A percentile compares a stretch with the other conserved stretches of the same genome.
phyloP scores from a whole-genome alignment of 2,888 invertebrate genomes.

The Tupiocoris notatus region DNA sequence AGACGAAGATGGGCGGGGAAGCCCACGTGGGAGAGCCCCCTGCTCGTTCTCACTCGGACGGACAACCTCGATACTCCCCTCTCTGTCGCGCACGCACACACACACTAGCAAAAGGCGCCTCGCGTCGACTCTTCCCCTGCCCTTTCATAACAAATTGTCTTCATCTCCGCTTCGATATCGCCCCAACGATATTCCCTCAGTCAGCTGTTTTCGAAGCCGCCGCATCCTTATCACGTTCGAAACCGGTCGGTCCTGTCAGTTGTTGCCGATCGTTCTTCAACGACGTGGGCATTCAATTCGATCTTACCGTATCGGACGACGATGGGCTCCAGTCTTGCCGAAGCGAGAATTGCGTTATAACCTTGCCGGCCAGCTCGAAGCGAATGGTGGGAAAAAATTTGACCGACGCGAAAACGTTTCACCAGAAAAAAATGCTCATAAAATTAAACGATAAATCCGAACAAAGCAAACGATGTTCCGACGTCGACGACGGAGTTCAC shows the following conservation, averaged over 20 bases:
- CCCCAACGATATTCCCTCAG: background rate
- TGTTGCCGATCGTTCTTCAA: background rate
- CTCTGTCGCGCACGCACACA: background rate
- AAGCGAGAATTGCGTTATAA: conserved; percentile 45
- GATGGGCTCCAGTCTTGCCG: conserved; percentile 45
- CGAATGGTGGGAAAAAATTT: too few relatives aligned
- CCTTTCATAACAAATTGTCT: conserved; percentile 27
- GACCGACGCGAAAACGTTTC: too few relatives aligned
- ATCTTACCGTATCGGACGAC: conserved; percentile 44
- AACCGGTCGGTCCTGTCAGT: background rate
- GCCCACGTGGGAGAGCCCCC: conserved; percentile 23
- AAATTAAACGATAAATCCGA: too few relatives aligned
- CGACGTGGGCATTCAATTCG: background rate
- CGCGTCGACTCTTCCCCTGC: background rate
- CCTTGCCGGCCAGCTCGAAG: conserved; percentile 46
- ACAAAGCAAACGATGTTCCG: background rate
- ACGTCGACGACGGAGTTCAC: background rate
- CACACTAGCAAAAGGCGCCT: background rate
- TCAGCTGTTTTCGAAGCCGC: background rate
- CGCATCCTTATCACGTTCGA: too few relatives aligned
- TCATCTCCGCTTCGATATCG: background rate
- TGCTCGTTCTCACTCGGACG: background rate
- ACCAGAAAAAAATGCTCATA: too few relatives aligned
- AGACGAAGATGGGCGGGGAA: background rate
- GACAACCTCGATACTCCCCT: background rate